A percentile compares a stretch with the other conserved stretches of the same genome.
phyloP scores from a whole-genome alignment of 1,140 invertebrate genomes.

The Lepidurus packardi region DNA sequence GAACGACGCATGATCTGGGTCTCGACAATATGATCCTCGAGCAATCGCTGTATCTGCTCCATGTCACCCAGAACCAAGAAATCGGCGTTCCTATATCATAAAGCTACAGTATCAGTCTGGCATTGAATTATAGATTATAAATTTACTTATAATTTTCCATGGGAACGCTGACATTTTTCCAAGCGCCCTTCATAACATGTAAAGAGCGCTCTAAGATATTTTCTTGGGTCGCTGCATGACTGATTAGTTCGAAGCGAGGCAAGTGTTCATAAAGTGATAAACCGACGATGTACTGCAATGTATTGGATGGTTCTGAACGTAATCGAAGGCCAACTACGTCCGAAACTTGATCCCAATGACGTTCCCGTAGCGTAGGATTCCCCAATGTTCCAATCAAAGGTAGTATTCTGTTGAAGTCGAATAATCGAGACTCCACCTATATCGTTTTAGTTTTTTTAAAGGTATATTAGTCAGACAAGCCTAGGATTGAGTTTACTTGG shows the following conservation, averaged over 20 bases:
- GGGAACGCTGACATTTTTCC: slow-evolving; percentile 48
- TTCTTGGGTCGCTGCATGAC: slow-evolving; percentile 91
- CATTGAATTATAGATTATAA: neutral
- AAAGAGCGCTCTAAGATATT: slow-evolving; percentile 85
- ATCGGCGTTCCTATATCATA: slow-evolving; percentile 70
- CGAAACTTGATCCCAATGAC: slow-evolving; percentile 94
- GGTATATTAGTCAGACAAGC: neutral
- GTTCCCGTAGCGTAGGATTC: slow-evolving; percentile 84
- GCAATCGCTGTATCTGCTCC: slow-evolving; percentile 89
- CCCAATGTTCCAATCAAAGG: slow-evolving; percentile 86
- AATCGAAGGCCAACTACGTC: slow-evolving; percentile 92
- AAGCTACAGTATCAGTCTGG: neutral
- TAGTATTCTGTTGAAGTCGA: slow-evolving; percentile 38
- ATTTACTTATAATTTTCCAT: slow-evolving; percentile 47
- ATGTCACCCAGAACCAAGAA: slow-evolving; percentile 83
- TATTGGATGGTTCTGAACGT: slow-evolving; percentile 73
- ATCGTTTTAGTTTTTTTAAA: neutral
- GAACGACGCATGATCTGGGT: slow-evolving; percentile 97
- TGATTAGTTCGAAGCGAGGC: slow-evolving; percentile 83
- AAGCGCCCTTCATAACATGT: slow-evolving; percentile 86
- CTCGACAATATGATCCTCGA: slow-evolving; percentile 95
- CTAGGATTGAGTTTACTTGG: neutral
- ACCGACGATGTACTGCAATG: slow-evolving; percentile 79
- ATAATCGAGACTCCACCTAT: slow-evolving; percentile 24
- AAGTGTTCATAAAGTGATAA: slow-evolving; percentile 87